Conservation (phyloP, 2,113 vertebrate species). For the Pan troglodytes region NHGRI_mPanTro3-v2.1_pri NC_072401.2:165870001-165870500, state of each 20-base stretch:
- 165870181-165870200: no score
- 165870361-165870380: no score
- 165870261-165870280: not conserved
- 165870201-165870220: not conserved
- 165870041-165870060: not conserved
- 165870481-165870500: not conserved
- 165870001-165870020: not conserved
- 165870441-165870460: not conserved
- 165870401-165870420: not conserved
- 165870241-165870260: not conserved
- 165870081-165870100: not conserved
- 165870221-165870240: rapidly evolving
- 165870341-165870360: not conserved
- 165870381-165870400: not conserved
- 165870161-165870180: not conserved
- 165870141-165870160: not conserved
- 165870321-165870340: not conserved
- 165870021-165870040: not conserved
- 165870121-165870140: not conserved
- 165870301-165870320: not conserved
- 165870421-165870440: not conserved
- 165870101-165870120: not conserved
- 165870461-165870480: not conserved
- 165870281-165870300: not conserved
- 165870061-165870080: not conserved